phyloP scores from a whole-genome alignment of 2,888 invertebrate species.

The Fragum whitleyi region DNA sequence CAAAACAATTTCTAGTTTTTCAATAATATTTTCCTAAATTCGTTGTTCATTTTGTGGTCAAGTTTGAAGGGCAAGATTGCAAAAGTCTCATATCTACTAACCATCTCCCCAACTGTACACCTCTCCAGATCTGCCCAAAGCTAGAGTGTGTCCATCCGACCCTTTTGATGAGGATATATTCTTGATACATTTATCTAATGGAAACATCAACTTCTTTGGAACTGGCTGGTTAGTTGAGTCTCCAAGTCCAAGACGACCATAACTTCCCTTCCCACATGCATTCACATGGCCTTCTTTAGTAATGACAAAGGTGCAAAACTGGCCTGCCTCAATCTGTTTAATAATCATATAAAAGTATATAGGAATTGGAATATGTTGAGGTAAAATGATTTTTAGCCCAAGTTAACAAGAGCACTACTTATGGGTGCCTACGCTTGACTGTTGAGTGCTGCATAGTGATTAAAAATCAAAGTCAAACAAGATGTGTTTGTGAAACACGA shows the following conservation, averaged over 20 bases:
- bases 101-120: conserved; percentile 90
- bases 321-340: conserved; percentile 88
- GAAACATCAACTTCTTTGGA: conserved; percentile 87
- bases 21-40: no score
- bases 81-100: conserved; percentile 63
- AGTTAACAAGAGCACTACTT: no score
- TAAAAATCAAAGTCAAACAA: no score
- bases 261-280: conserved; percentile 89
- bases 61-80: no score
- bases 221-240: conserved; percentile 88
- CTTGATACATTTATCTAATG: conserved; percentile 84
- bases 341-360: not conserved
- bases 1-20: no score
- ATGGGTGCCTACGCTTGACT: no score
- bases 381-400: no score
- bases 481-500: no score
- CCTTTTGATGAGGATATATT: conserved; percentile 88
- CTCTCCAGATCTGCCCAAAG: conserved; percentile 88
- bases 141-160: conserved; percentile 89
- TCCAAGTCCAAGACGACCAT: conserved; percentile 88
- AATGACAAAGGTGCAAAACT: conserved; percentile 89
- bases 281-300: conserved; percentile 88
- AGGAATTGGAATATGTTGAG: no score
- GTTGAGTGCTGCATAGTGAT: no score
- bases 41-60: no score